Base-by-base conservation (phyloP, 2,888 invertebrate genomes). In the Acrocyrtus sp. region DNA sequence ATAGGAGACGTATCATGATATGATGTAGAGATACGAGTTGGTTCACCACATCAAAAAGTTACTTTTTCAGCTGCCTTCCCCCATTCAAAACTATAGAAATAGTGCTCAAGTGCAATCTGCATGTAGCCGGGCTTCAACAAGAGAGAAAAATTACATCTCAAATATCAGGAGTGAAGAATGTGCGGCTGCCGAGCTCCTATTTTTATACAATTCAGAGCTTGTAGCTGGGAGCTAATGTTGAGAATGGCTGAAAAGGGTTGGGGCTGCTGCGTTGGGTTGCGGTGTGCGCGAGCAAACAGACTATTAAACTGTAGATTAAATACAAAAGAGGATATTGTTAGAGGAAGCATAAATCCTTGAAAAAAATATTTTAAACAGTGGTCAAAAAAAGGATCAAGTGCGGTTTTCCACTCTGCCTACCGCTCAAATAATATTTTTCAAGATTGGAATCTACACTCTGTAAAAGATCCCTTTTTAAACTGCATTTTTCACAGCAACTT, bases 341-440 rank as follows among this genome's bases (percentile, higher is more conserved):
- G 22, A 41, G n/a, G 5, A 54, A 47, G 26, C 41, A 57, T 60
- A 67, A 60, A 67, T 67, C 67, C 43, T 29, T 29, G 58, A 67
- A n/a, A n/a, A n/a, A n/a, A n/a, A n/a, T n/a, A n/a, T 60, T 67
- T 56, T 53, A 29, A 58, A 67, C 58, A 60, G 51, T 43, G 67
- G 67, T 60, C 67, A 60, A 58, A n/a, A n/a, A n/a, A 66, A 48
- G 57, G 60, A 67, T 58, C 51, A 58, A 67, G 43, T 57, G 66
- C 19, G 50, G 65, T 54, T 56, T 65, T 39, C 41, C 51, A 51
- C 41, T n/a, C n/a, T n/a, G n/a, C n/a, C n/a, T n/a, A n/a, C n/a
- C n/a, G n/a, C n/a, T n/a, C n/a, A n/a, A n/a, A n/a, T n/a, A n/a
- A n/a, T n/a, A n/a, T n/a, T n/a, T n/a, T n/a, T n/a, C n/a, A n/a